These are phyloP conservation scores for Pangasius sanitwongsei DNA, from an alignment of 2,797 vertebrate genomes.

Conservation along the genomic window DNA sequence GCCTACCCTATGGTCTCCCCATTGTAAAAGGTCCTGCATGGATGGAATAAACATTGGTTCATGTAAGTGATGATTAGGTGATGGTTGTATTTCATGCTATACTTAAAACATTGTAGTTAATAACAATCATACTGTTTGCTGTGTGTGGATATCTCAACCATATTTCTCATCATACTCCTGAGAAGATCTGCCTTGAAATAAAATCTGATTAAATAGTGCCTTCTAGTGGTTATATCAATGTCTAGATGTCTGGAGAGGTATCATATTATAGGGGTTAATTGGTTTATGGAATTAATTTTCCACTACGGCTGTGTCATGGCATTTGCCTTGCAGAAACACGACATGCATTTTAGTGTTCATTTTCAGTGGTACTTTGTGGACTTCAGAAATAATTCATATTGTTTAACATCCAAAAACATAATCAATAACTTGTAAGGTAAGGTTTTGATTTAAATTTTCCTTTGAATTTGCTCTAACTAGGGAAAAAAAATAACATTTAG, in stretches of 20 bases:
- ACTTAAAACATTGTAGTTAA: not conserved
- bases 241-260: not conserved
- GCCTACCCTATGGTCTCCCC: not conserved
- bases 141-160: not conserved
- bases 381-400: not conserved
- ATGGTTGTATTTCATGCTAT: not conserved
- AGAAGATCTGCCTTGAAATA: not conserved
- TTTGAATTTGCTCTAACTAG: not conserved
- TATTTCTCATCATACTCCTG: not conserved
- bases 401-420: not conserved
- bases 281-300: constrained; percentile 56
- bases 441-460: not conserved
- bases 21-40: not conserved
- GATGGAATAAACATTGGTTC: not conserved
- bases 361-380: not conserved
- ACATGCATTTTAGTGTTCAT: constrained; percentile 40
- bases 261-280: constrained; percentile 51
- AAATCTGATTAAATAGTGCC: constrained; percentile 61
- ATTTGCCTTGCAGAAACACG: constrained; percentile 46
- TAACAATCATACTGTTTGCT: not conserved
- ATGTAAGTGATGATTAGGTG: not conserved
- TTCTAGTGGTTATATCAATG: constrained; percentile 64
- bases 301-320: constrained; percentile 54
- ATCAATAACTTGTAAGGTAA: not conserved
- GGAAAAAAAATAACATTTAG: not conserved